Base-by-base conservation (phyloP, 1,140 invertebrate species). In the Tenebrio molitor region DNA sequence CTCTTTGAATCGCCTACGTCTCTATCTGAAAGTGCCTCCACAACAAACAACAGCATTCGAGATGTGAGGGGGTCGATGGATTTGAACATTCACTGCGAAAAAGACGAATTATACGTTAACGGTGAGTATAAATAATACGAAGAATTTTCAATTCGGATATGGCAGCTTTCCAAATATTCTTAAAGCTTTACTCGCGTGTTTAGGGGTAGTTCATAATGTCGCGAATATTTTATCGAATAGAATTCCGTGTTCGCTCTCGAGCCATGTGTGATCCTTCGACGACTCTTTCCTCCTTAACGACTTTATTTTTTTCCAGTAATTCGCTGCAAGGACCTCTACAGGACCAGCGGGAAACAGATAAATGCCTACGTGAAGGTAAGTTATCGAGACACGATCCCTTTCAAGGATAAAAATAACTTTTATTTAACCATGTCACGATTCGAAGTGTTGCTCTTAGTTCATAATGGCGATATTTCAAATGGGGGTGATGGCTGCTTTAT, bases 291-390 rank as follows among this genome's bases (percentile, higher is more conserved):
- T n/a, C n/a, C n/a, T n/a, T n/a, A n/a, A n/a, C n/a, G n/a, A n/a
- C n/a, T n/a, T n/a, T 69, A 6, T 44, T 50, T 67, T 71, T 68
- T 81, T 78, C 33, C 75, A 86, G 85, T 86, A 74, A 82, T 86
- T 69, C 81, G 84, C 19, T 86, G 85, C 70, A 79, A 81, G 36
- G 85, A 86, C 69, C 69, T 87, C 21, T 81, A 80, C 53, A 81
- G 83, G 33, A 53, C 77, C 0, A 82, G 83, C 71, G 83, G 81
- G 58, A 76, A 78, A 62, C 78, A 80, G 64, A 79, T 86, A 7
- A 86, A 87, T 76, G 84, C 85, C 23, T 87, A 87, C 74, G 84
- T 87, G n/a, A 87, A 87, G 78, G 81, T 83, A 74, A 76, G 80
- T 75, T 25, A 50, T 71, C 34, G 10, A 34, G 16, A 58, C n/a